Evolutionary conservation across 2,113 vertebrate species (phyloP), one percentile per base, ranked within the genome.

Genomic region (Epinephelus fuscoguttatus): DNA sequence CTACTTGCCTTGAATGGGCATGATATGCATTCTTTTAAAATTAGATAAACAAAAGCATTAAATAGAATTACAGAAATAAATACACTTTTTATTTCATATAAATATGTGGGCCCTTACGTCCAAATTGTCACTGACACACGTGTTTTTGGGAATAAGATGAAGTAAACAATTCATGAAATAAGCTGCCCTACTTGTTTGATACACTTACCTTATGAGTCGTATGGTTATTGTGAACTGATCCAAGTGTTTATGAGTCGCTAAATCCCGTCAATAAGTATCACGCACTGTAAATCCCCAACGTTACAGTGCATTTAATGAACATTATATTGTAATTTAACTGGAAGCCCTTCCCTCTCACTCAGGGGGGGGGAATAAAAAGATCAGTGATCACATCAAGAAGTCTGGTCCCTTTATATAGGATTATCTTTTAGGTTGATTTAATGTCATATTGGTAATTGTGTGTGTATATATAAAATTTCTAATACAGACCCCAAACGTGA

Each of bases 351-450:
- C 61, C 81, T 89, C 70, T 87, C 83, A 87, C 86, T 86, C 75
- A 7, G 70, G 81, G 86, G 86, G n/a, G 40, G 76, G 52, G 53
- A n/a, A n/a, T 64, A 37, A 50, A 81, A 88, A 85, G 63, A 91
- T 84, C 81, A 81, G 82, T 84, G 71, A 91, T 89, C 87, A 89
- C 72, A 90, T 88, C 84, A 88, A 90, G 95, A 94, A 96, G 92
- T 85, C 93, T 98, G 98, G 97, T 98, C 98, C 98, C 97, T 98
- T 97, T 95, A 92, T 76, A 89, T 72, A 89, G 83, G 77, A 89
- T 91, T 82, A 88, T 83, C 84, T 87, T 90, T 91, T 77, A 76
- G 47, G 64, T 84, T 80, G 81, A 90, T 92, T 93, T 92, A 86
- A 90, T 82, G 66, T 89, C 79, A 82, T 78, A 88, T 84, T 82